Evolutionary conservation across 2,888 invertebrate species (phyloP).

Genomic region (Philhelius pedissequus): DNA sequence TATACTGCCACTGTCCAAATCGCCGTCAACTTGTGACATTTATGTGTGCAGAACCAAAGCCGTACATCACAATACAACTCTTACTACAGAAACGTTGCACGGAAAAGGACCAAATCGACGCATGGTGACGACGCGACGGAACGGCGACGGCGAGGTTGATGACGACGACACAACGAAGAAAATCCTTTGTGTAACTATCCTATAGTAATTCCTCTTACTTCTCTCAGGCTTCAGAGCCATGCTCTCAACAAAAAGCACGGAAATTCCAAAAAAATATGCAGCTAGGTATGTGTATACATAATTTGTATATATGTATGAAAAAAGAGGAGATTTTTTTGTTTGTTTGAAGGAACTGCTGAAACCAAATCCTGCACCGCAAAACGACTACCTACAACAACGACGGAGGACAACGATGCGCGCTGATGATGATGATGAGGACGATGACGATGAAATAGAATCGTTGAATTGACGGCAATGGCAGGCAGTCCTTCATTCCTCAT

Average conservation of each 20-base stretch:
- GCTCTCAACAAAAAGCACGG: not conserved
- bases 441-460: slow-evolving; percentile 39
- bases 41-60: slow-evolving; percentile 24
- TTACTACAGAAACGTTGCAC: not conserved
- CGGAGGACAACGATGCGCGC: not conserved
- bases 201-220: not conserved
- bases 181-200: slow-evolving; percentile 47
- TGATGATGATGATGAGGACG: not conserved
- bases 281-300: too few species aligned
- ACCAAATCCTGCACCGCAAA: slow-evolving; percentile 50
- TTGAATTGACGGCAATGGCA: slow-evolving; percentile 55
- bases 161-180: not conserved
- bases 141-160: not conserved
- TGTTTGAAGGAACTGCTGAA: slow-evolving; percentile 8
- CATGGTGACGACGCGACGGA: not conserved
- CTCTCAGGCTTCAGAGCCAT: not conserved
- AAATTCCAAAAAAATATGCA: slow-evolving; percentile 25
- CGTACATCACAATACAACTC: not conserved
- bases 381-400: slow-evolving; percentile 12
- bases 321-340: slow-evolving; percentile 20
- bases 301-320: too few species aligned
- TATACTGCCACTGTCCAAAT: slow-evolving; percentile 26
- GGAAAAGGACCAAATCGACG: slow-evolving; percentile 19
- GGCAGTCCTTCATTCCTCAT: slow-evolving; percentile 7
- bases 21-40: slow-evolving; percentile 61